Percentiles rank a stretch among this genome's conserved stretches.
Evolutionary conservation across 2,888 invertebrate species (phyloP).

Genomic region (Sinelater perroti): DNA sequence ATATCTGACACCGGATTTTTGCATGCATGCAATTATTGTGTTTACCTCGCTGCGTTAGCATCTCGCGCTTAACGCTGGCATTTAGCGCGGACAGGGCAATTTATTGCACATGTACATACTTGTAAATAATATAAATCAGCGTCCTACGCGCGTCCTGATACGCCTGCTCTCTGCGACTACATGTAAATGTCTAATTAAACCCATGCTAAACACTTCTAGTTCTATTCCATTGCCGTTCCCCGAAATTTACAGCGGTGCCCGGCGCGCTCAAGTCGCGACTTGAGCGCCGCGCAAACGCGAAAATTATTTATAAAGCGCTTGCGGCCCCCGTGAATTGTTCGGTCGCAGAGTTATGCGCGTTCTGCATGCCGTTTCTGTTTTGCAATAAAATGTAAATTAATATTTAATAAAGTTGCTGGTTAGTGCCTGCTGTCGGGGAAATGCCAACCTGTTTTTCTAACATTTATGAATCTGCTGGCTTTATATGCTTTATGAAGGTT

Average conservation of each 20-base stretch:
- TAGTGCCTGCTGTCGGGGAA: too few species aligned
- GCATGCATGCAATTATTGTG: constrained; percentile 12
- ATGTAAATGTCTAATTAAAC: constrained; percentile 54
- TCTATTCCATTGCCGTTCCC: constrained; percentile 32
- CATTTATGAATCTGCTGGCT: too few species aligned
- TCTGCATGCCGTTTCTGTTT: too few species aligned
- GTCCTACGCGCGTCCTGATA: constrained; percentile 52
- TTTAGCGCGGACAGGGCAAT: constrained; percentile 35
- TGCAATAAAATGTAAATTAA: too few species aligned
- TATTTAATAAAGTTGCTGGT: too few species aligned
- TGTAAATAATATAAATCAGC: constrained; percentile 52
- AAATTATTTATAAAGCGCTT: constrained; percentile 28
- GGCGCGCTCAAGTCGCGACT: constrained; percentile 40
- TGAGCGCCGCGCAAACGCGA: constrained; percentile 22
- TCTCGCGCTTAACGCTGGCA: constrained; percentile 21
- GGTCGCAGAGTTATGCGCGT: too few species aligned
- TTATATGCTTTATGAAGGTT: too few species aligned
- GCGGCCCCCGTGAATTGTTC: constrained; percentile 12
- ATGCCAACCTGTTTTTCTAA: too few species aligned
- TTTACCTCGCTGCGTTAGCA: constrained; percentile 13
- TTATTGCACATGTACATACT: constrained; percentile 40
- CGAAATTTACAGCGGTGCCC: constrained; percentile 39
- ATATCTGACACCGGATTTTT: neutral
- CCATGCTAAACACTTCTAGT: constrained; percentile 42
- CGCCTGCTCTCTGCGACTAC: constrained; percentile 50